Evolutionary conservation across 2,797 vertebrate genomes (phyloP).

Genomic region (Pipistrellus pipistrellus): DNA sequence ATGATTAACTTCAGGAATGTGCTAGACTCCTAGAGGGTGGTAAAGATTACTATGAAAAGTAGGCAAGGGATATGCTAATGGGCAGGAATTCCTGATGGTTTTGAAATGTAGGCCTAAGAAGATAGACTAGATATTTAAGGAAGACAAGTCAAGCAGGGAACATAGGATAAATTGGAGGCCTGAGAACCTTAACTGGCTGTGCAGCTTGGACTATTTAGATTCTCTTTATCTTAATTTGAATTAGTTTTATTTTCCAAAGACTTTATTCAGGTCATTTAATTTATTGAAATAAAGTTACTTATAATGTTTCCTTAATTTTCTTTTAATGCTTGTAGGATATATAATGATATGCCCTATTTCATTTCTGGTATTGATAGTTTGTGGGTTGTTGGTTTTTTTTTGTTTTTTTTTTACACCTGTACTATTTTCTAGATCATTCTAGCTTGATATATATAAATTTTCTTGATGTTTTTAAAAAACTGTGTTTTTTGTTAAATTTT

Average conservation of each 20-base stretch:
- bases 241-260: slow-evolving; percentile 30
- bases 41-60: neutral
- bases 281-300: neutral
- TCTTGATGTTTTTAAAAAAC: slow-evolving; percentile 13
- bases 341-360: neutral
- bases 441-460: neutral
- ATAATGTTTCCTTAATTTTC: neutral
- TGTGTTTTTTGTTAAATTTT: neutral
- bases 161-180: neutral
- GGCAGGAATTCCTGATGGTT: neutral
- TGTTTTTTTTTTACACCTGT: neutral
- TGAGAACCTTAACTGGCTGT: neutral
- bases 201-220: neutral
- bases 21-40: neutral
- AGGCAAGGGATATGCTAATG: neutral
- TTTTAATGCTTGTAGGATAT: neutral
- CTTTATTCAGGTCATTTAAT: neutral
- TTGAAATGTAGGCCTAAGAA: neutral
- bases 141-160: neutral
- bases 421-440: neutral
- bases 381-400: neutral
- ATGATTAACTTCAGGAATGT: neutral
- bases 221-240: slow-evolving; percentile 49
- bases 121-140: neutral
- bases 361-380: neutral